These are phyloP conservation scores for Oligia latruncula DNA, from an alignment of 2,888 invertebrate genomes.

Conservation along the genomic window DNA sequence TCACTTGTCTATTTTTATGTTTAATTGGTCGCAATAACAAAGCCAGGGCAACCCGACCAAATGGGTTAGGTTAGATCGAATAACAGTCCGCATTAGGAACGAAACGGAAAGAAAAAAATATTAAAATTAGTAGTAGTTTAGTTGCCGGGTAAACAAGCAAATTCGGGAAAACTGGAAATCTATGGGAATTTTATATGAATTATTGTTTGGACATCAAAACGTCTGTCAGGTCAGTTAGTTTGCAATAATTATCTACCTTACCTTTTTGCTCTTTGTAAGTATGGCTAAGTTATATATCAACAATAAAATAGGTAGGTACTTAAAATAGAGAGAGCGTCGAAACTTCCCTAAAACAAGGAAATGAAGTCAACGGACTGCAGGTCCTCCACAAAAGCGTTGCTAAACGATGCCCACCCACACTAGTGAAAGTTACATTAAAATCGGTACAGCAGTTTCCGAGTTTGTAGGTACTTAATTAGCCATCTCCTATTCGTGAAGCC, in stretches of 20 bases:
- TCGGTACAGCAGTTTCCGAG: constrained; percentile 41
- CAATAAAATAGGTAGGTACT: not conserved
- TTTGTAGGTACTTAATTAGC: constrained; percentile 51
- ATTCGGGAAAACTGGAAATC: not conserved
- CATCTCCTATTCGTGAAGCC: constrained; percentile 27
- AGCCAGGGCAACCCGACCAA: not conserved
- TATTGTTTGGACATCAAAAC: not conserved
- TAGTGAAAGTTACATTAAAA: constrained; percentile 54
- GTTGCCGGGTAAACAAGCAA: not conserved
- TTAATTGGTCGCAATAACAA: not conserved
- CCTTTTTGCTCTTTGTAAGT: not conserved
- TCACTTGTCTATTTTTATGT: not conserved
- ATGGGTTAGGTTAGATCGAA: not conserved
- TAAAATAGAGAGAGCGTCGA: constrained; percentile 9
- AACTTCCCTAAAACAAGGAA: constrained; percentile 14
- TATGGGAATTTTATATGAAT: not conserved
- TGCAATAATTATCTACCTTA: not conserved
- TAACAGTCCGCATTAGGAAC: not conserved
- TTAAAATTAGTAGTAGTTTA: not conserved
- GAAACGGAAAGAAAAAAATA: not conserved
- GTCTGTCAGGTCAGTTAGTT: not conserved
- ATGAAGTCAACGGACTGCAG: constrained; percentile 2
- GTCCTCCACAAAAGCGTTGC: constrained; percentile 33
- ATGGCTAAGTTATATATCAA: not conserved
- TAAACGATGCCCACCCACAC: constrained; percentile 47